Base-by-base conservation (phyloP, 2,888 invertebrate species). In the Limnephilus marmoratus region DNA sequence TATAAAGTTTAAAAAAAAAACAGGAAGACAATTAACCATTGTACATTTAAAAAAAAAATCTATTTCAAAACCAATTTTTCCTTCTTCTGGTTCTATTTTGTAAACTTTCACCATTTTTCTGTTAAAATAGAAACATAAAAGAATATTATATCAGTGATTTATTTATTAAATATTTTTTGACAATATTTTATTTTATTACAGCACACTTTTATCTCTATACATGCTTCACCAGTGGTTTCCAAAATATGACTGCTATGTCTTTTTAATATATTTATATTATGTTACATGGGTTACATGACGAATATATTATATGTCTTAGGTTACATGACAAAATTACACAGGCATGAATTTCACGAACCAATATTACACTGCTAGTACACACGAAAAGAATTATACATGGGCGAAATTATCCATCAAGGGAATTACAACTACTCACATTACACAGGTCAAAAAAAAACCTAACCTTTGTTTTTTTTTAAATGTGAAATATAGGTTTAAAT, bases 101-200 rank as follows among this genome's bases (percentile, higher is more conserved):
- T 86, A 86, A 86, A 49, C 45, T 29, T 68, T n/a, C 18, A n/a
- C 29, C 29, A 0, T 7, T 53, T 68, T 49, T 29, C n/a, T 86
- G 86, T 49, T 86, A 45, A 45, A 86, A 49, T 24, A 45, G 86
- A 80, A 89, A 81, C 80, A 89, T 80, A 88, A 34, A 34, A 13
- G 24, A 29, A 89, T 89, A 24, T 45, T 68, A 88, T 89, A 89
- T 80, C 80, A 80, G 88, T 89, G 88, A 89, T 89, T 89, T 89
- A 34, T 89, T 89, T 89, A 81, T 89, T 89, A 88, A 88, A 88
- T 80, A 37, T 89, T 89, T 68, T 89, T 89, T 80, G 80, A 89
- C 88, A 89, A 86, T 89, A 89, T 80, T 37, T 81, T 68, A 24
- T 89, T 89, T 68, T 89, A 89, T 89, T 89, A 89, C 80, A 89